Conservation (phyloP, 2,797 vertebrate species). For the Limnodromus scolopaceus region DNA sequence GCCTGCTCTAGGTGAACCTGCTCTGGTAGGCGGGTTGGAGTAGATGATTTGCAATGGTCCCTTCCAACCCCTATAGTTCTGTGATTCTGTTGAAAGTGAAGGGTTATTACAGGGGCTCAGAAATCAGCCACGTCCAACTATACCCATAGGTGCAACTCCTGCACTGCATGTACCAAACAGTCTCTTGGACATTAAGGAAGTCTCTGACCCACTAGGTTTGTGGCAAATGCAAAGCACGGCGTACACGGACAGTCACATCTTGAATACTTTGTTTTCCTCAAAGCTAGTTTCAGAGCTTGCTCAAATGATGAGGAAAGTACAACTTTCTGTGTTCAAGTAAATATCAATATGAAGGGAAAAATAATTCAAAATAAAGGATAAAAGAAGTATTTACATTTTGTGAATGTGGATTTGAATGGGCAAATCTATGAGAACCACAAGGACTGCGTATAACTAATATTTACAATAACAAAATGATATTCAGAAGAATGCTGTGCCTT, state of each 20-base stretch:
- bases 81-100: neutral
- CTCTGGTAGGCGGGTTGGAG: no score
- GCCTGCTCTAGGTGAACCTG: no score
- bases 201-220: neutral
- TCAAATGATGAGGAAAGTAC: neutral
- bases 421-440: neutral
- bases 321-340: neutral
- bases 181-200: neutral
- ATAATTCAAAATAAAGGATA: neutral
- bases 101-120: neutral
- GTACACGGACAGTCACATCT: rapidly evolving
- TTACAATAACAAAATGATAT: neutral
- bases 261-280: neutral
- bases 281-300: neutral
- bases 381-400: neutral
- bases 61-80: no score
- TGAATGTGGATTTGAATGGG: neutral
- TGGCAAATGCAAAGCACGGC: neutral
- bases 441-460: neutral
- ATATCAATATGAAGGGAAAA: neutral
- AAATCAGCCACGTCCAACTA: neutral
- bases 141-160: neutral
- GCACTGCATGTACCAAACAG: neutral
- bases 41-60: no score
- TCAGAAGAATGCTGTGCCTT: neutral